phyloP scores from a whole-genome alignment of 2,113 vertebrate species.

The Sterna hirundo region DNA sequence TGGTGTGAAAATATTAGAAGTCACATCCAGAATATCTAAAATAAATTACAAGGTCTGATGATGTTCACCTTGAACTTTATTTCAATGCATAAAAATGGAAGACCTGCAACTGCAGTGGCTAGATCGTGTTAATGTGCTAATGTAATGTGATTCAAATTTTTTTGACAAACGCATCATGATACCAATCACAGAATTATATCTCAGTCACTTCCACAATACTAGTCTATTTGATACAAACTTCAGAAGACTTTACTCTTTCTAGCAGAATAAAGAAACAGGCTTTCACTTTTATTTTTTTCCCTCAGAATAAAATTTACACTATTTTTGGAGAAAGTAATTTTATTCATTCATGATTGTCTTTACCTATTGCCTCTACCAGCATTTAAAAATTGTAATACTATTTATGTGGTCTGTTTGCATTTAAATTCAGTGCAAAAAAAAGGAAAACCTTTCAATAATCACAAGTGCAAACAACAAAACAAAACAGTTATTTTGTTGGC shows the following conservation, averaged over 20 bases:
- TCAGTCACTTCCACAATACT: background rate
- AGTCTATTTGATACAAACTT: background rate
- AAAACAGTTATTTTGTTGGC: background rate
- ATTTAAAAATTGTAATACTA: background rate
- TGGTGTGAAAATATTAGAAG: background rate
- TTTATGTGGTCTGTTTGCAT: background rate
- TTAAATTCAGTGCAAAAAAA: background rate
- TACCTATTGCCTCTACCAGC: background rate
- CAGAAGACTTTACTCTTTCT: background rate
- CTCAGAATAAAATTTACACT: background rate
- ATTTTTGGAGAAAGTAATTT: background rate
- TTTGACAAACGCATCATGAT: background rate
- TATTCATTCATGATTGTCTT: rapidly evolving
- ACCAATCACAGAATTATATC: background rate
- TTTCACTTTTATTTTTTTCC: background rate
- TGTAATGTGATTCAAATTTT: background rate
- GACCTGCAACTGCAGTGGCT: background rate
- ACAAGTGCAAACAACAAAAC: background rate
- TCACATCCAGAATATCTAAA: background rate
- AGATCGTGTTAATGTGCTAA: background rate
- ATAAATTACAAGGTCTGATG: background rate
- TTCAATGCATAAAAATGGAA: background rate
- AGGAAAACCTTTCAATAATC: background rate
- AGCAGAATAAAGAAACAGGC: background rate
- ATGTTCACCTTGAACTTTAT: background rate